These are phyloP conservation scores for Trachymyrmex septentrionalis DNA, from an alignment of 1,140 invertebrate species.

Conservation along the genomic window DNA sequence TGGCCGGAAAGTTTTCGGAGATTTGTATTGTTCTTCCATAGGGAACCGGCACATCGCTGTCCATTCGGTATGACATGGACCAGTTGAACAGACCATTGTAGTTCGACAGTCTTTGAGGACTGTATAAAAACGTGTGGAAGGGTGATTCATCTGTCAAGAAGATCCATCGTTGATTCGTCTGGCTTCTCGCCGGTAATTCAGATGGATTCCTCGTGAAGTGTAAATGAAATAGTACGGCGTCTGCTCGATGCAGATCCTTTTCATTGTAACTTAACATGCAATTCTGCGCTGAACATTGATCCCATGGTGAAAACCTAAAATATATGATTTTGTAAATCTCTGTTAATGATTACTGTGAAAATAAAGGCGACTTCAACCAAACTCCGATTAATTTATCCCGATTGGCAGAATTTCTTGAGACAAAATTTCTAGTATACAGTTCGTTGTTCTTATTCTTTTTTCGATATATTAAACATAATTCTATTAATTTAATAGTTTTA, in stretches of 20 bases:
- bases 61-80: constrained; percentile 92
- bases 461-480: too few relatives aligned
- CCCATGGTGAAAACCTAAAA: constrained; percentile 86
- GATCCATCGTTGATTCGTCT: constrained; percentile 88
- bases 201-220: constrained; percentile 83
- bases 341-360: not conserved
- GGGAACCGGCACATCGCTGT: constrained; percentile 90
- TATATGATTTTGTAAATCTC: not conserved
- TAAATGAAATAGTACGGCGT: constrained; percentile 88
- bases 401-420: too few relatives aligned
- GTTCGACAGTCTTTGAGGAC: constrained; percentile 79
- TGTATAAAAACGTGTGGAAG: constrained; percentile 85
- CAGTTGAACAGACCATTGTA: constrained; percentile 90
- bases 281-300: constrained; percentile 87
- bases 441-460: too few relatives aligned
- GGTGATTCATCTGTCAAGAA: constrained; percentile 89
- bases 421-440: too few relatives aligned
- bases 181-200: constrained; percentile 81
- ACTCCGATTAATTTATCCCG: too few relatives aligned
- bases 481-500: too few relatives aligned
- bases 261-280: constrained; percentile 87
- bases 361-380: not conserved
- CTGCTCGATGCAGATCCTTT: constrained; percentile 82
- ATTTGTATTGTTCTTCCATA: constrained; percentile 88
- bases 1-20: not conserved